Evolutionary conservation across 2,113 vertebrate genomes (phyloP).

Genomic region (Neolamprologus tretocephalus): DNA sequence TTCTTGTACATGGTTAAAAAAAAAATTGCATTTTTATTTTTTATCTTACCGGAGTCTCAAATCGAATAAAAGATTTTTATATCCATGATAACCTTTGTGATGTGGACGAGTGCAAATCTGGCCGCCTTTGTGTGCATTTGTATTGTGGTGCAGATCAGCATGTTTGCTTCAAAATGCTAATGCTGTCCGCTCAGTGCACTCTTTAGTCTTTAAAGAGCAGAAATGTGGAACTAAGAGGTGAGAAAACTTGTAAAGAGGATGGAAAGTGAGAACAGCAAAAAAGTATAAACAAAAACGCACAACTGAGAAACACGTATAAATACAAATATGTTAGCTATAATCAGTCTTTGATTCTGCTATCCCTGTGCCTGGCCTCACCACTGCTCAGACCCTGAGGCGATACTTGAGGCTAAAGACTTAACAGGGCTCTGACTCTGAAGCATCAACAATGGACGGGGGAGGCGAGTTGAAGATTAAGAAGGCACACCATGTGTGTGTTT

Average conservation of each 20-base stretch:
- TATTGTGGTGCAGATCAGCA: neutral
- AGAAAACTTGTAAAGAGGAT: neutral
- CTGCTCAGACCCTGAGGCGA: constrained; percentile 42
- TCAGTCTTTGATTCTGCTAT: constrained; percentile 34
- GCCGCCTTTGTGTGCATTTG: neutral
- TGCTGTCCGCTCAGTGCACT: neutral
- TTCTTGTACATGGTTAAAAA: neutral
- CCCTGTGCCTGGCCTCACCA: neutral
- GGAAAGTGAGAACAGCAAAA: neutral
- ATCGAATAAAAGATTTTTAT: neutral
- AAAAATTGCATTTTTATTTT: neutral
- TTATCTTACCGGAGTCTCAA: neutral
- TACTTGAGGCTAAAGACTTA: constrained; percentile 45
- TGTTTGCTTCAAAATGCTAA: neutral
- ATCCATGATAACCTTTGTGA: neutral
- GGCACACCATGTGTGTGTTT: neutral
- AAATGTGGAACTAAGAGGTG: neutral
- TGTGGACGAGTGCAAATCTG: neutral
- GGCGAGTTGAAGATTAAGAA: constrained; percentile 14
- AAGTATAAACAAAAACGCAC: neutral
- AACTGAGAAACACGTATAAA: neutral
- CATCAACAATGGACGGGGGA: neutral
- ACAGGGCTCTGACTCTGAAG: constrained; percentile 32
- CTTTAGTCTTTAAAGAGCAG: neutral
- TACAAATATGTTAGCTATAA: constrained; percentile 25